Percentiles rank a stretch among this genome's conserved stretches.
These are phyloP conservation scores for Chouioia cunea DNA, from an alignment of 2,888 invertebrate genomes.

Conservation along the genomic window DNA sequence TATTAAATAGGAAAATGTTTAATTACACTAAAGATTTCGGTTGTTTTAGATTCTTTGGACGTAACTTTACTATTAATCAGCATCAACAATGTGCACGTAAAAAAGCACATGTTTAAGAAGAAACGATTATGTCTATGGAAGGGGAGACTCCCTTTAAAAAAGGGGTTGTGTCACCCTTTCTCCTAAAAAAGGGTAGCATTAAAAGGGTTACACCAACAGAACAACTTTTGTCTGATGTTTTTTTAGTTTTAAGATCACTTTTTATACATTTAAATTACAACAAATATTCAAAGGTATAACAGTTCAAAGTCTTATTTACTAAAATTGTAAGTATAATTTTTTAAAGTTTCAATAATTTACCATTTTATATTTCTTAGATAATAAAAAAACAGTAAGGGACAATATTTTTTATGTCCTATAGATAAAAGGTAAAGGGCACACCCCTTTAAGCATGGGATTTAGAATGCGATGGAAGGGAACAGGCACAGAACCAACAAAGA, in stretches of 20 bases:
- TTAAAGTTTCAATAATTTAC: constrained; percentile 12
- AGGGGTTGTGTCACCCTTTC: constrained; percentile 61
- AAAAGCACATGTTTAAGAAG: constrained; percentile 28
- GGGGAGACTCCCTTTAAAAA: constrained; percentile 50
- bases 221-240: constrained; percentile 53
- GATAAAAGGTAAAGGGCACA: constrained; percentile 50
- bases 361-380: constrained; percentile 7
- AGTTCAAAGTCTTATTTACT: constrained; percentile 14
- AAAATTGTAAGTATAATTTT: constrained; percentile 6
- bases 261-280: not conserved
- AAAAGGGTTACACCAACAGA: constrained; percentile 56
- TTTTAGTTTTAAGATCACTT: constrained; percentile 17
- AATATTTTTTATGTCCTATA: constrained; percentile 53
- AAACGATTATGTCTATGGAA: constrained; percentile 26
- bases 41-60: no score
- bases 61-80: not conserved
- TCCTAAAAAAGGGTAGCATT: constrained; percentile 57
- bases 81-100: constrained; percentile 1
- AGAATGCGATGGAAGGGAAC: constrained; percentile 56
- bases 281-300: not conserved
- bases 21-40: not conserved
- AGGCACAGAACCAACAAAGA: constrained; percentile 54
- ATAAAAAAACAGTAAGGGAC: constrained; percentile 44
- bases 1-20: no score
- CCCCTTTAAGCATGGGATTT: constrained; percentile 56